A percentile compares a stretch with the other conserved stretches of the same genome.
Conservation (phyloP, 2,113 vertebrate species). For the Henicopernis longicauda region DNA sequence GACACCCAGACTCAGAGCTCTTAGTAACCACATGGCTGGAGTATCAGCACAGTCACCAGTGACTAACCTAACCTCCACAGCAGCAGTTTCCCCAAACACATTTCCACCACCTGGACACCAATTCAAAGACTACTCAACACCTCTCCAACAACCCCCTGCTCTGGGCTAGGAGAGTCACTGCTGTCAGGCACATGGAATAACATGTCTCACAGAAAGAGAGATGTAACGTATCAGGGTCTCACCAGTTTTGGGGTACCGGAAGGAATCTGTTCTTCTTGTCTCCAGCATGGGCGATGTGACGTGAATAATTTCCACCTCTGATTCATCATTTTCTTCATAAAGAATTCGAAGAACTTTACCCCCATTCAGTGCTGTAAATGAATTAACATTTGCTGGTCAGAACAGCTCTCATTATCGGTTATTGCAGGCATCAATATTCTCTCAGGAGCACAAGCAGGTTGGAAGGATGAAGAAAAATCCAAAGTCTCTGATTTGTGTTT, state of each 20-base stretch:
- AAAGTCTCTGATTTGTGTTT: not conserved
- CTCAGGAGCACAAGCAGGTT: not conserved
- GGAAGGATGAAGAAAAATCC: not conserved
- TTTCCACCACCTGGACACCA: not conserved
- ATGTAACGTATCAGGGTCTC: not conserved
- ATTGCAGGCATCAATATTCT: not conserved
- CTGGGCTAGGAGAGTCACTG: not conserved
- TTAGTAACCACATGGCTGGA: not conserved
- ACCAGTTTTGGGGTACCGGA: slow-evolving; percentile 83
- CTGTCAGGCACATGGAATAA: not conserved
- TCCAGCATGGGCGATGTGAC: slow-evolving; percentile 82
- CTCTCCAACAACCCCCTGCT: not conserved
- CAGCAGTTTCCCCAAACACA: not conserved
- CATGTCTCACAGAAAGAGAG: not conserved
- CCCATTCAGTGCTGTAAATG: slow-evolving; percentile 70
- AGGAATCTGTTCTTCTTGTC: slow-evolving; percentile 81
- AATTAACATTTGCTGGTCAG: slow-evolving; percentile 47
- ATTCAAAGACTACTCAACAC: not conserved
- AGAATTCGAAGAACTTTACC: slow-evolving; percentile 78
- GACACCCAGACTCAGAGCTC: not conserved
- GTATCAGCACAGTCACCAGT: not conserved
- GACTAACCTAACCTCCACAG: not conserved
- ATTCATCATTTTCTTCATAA: slow-evolving; percentile 84
- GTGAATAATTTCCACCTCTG: slow-evolving; percentile 82
- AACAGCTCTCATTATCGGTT: not conserved